Base-by-base conservation (phyloP, 2,797 vertebrate genomes). In the Peromyscus nudipes region DNA sequence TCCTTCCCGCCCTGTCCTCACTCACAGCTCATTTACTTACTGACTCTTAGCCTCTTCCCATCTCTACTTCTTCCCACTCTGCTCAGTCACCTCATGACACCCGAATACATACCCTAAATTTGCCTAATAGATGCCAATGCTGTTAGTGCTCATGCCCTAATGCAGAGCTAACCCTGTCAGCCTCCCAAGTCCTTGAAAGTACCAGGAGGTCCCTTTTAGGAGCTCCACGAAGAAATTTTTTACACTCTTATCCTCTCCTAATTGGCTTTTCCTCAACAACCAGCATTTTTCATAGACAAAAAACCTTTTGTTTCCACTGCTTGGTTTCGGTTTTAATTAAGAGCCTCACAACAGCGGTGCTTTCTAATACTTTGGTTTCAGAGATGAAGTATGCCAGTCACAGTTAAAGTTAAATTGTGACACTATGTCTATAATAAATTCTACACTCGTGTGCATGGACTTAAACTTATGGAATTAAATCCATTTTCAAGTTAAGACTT, bases 251-350 rank as follows among this genome's bases (percentile, higher is more conserved):
- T 81, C 46, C 27, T 29, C 6, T 96, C 92, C 90, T 96, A 96
- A 95, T 97, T 81, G 86, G 93, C 62, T 95, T 97, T 96, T 95
- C 93, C 96, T 97, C 87, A 96, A 98, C 95, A 79, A 93, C 84
- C 55, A 85, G 71, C 34, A 88, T 96, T 96, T 88, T 81, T 69
- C 49, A 75, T 19, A 92, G 84, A 97, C 90, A 95, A 95, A 93
- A 96, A 95, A 89, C 91, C n/a, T 64, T 94, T 86, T 94, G 77
- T 95, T 65, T 95, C 94, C 91, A 94, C 64, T 79, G 43, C 40
- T 65, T 60, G 40, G 83, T 81, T 96, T 96, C 79, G 87, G 52
- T 83, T 95, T 96, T 97, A 96, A 96, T 96, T 89, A 92, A 89
- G 46, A 89, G 37, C 52, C 73, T 94, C 34, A 55, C 9, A 73